Conservation (phyloP, 1,140 invertebrate genomes). For the Trigoniulus corallinus region DNA sequence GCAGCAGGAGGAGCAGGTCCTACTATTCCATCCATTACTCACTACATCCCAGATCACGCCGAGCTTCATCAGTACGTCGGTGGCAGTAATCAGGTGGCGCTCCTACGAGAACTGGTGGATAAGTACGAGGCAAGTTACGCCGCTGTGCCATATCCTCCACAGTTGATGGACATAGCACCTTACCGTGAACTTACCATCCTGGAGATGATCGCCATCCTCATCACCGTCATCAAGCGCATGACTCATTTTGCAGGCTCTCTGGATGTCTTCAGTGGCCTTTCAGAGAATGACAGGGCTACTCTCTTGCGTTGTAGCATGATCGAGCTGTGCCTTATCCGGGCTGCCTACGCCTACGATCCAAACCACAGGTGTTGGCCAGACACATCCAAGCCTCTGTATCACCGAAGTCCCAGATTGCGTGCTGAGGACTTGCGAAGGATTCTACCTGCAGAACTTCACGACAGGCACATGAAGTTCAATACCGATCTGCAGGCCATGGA, state of each 20-base stretch:
- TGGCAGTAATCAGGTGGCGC: slow-evolving; percentile 9
- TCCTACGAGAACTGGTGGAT: slow-evolving; percentile 14
- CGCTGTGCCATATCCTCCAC: slow-evolving; percentile 7
- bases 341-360: slow-evolving; percentile 10
- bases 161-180: slow-evolving; percentile 6
- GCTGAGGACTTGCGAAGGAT: slow-evolving; percentile 20
- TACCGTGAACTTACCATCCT: slow-evolving; percentile 14
- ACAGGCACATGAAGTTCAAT: slow-evolving; percentile 34
- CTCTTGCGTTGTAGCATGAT: slow-evolving; percentile 32
- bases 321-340: slow-evolving; percentile 19
- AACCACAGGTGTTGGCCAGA: slow-evolving; percentile 10
- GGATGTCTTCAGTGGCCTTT: slow-evolving; percentile 26
- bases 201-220: slow-evolving; percentile 4
- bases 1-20: neutral
- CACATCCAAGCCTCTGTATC: slow-evolving; percentile 13
- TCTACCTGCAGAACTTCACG: slow-evolving; percentile 24
- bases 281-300: slow-evolving; percentile 29
- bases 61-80: slow-evolving; percentile 12
- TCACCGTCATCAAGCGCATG: slow-evolving; percentile 21
- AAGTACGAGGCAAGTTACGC: slow-evolving; percentile 13
- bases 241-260: slow-evolving; percentile 21
- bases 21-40: neutral
- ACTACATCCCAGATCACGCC: neutral
- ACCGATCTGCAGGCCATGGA: slow-evolving; percentile 23
- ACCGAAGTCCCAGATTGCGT: slow-evolving; percentile 7